Percentiles rank a stretch among this genome's conserved stretches.
These are phyloP conservation scores for Dorcus hopei DNA, from an alignment of 2,888 invertebrate species.

Conservation along the genomic window DNA sequence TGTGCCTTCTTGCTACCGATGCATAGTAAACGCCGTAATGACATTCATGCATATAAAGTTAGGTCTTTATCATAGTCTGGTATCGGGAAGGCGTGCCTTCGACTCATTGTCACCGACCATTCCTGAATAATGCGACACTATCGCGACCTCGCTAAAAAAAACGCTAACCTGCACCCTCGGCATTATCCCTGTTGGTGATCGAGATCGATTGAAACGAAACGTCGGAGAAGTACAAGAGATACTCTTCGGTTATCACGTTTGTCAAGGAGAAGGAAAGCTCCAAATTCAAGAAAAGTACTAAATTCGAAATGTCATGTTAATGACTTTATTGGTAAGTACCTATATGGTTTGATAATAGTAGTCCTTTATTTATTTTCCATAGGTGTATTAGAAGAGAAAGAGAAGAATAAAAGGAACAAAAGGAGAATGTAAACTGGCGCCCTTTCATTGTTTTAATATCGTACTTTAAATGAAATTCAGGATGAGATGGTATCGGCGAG, in stretches of 20 bases:
- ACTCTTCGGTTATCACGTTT: no score
- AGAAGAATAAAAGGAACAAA: no score
- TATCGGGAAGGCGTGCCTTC: slow-evolving; percentile 45
- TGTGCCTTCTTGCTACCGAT: slow-evolving; percentile 21
- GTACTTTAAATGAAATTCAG: slow-evolving; percentile 17
- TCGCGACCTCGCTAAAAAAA: slow-evolving; percentile 33
- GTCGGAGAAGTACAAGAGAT: no score
- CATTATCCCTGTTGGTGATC: no score
- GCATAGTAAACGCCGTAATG: slow-evolving; percentile 40
- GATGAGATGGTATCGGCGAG: slow-evolving; percentile 24
- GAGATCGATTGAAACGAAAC: no score
- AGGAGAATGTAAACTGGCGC: slow-evolving; percentile 1
- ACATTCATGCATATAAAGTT: slow-evolving; percentile 46
- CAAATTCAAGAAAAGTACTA: no score
- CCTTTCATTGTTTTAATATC: slow-evolving; percentile 15
- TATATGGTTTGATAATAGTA: no score
- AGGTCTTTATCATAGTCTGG: slow-evolving; percentile 44
- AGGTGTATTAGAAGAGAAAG: no score
- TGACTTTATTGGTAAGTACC: no score
- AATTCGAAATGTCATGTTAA: no score
- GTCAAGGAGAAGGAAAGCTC: no score
- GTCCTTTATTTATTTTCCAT: no score
- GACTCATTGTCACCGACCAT: slow-evolving; percentile 47
- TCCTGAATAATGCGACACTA: slow-evolving; percentile 48
- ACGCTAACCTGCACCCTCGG: slow-evolving; percentile 23